Base-by-base conservation (phyloP, 2,113 vertebrate genomes). In the Pantherophis guttatus region DNA sequence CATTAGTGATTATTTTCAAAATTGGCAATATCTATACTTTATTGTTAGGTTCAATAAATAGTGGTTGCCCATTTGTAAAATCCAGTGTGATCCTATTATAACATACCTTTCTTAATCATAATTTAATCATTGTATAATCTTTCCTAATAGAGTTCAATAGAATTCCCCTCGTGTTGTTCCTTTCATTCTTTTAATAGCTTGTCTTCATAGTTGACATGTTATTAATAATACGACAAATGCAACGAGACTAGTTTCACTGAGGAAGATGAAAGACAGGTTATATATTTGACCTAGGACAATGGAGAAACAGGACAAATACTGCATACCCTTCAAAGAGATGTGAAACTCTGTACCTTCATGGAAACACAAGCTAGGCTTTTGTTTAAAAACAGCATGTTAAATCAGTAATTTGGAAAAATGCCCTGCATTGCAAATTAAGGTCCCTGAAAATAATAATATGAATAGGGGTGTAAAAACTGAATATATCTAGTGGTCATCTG, bases 91-190 rank as follows among this genome's bases (percentile, higher is more conserved):
- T 93, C n/a, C 29, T 44, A 15, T 90, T 94, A 94, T 89, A n/a
- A 85, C 0, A 13, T 11, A 89, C 24, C 50, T 86, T 92, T 96
- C 24, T 92, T 91, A 93, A 59, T 33, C 29, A 33, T 1, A 89
- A 3, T 57, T 92, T 92, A n/a, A 70, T 90, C 89, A 94, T 88
- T 94, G 21, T 59, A 24, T 93, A 94, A 92, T 90, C 12, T 24
- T 59, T 8, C 17, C 91, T 94, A 94, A 93, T 87, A 1, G 5
- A 54, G 57, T 88, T 94, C n/a, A 89, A 10, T 86, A 54, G 10
- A 91, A 90, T 87, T 92, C 13, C 89, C 91, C n/a, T 44, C 57
- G 33, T 65, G 9, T 26, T 62, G 50, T 21, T 17, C 62, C 85
- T 91, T 95, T 92, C 58, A 91, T 33, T 93, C 87, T 91, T 90